These are phyloP conservation scores for Acrocephalus arundinaceus DNA, from an alignment of 2,113 vertebrate species.

Conservation along the genomic window DNA sequence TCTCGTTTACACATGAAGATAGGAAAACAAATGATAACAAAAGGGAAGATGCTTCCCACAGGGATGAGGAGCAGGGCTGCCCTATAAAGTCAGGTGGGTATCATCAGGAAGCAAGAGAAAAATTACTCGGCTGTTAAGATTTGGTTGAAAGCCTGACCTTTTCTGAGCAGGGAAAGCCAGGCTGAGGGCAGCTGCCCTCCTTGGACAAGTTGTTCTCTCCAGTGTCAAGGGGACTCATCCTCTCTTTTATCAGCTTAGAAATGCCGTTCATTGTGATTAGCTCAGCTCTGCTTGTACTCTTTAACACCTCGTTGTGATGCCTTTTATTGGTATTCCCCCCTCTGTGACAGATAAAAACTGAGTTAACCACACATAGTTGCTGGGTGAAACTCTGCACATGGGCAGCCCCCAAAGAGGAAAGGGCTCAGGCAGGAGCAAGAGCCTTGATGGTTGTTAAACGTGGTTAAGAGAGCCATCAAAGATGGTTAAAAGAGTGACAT, in stretches of 20 bases:
- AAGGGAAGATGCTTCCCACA: neutral
- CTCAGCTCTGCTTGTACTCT: neutral
- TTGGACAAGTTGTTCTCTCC: neutral
- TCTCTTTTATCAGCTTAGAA: neutral
- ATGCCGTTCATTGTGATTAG: neutral
- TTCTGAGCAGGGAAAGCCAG: neutral
- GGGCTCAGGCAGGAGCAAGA: neutral
- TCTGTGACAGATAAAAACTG: neutral
- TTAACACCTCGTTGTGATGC: neutral
- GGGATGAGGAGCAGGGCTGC: neutral
- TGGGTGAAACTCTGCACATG: neutral
- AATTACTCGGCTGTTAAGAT: neutral
- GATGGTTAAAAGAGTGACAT: neutral
- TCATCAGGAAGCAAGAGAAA: neutral
- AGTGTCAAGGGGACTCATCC: neutral
- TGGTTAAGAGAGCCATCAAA: neutral
- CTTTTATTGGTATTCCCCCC: neutral
- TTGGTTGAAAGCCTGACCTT: neutral
- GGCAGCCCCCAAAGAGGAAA: neutral
- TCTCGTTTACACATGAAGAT: neutral
- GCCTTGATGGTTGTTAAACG: neutral
- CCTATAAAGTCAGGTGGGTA: neutral
- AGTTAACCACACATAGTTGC: neutral
- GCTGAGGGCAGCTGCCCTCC: neutral
- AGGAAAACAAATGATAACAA: neutral